Evolutionary conservation across 2,113 vertebrate genomes (phyloP).

Genomic region (Antigone vipio): DNA sequence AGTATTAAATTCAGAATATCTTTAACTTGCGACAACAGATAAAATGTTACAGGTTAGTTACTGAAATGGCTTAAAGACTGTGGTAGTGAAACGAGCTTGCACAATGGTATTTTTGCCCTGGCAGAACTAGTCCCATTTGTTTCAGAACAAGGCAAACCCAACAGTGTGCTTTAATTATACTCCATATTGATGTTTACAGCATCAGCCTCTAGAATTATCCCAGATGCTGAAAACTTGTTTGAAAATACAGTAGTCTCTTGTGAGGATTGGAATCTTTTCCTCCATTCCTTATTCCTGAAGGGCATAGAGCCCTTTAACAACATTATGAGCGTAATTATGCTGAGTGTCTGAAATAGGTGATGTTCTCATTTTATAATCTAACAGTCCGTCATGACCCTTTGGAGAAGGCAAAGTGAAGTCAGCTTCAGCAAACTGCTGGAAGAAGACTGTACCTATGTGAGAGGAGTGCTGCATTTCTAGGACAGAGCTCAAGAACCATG

Average conservation of each 20-base stretch:
- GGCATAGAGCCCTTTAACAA: background rate
- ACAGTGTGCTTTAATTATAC: background rate
- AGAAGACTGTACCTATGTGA: background rate
- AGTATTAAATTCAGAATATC: background rate
- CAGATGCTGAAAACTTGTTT: background rate
- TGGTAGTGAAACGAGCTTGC: background rate
- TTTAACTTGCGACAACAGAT: background rate
- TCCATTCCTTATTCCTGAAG: background rate
- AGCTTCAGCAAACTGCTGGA: background rate
- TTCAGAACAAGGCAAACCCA: background rate
- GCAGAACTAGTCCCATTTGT: background rate
- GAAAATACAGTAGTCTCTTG: background rate
- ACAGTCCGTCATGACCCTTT: background rate
- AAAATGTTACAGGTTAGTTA: background rate
- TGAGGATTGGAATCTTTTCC: background rate
- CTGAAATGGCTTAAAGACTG: background rate
- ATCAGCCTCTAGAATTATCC: background rate
- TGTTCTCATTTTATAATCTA: background rate
- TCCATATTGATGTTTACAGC: background rate
- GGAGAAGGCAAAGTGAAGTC: background rate
- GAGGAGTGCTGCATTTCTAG: background rate
- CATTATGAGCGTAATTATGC: fast-evolving
- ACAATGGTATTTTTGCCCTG: background rate
- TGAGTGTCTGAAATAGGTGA: background rate
- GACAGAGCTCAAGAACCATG: background rate